A percentile compares a stretch with the other conserved stretches of the same genome.
These are phyloP conservation scores for Panthera leo DNA, from an alignment of 2,113 vertebrate genomes.

Conservation along the genomic window DNA sequence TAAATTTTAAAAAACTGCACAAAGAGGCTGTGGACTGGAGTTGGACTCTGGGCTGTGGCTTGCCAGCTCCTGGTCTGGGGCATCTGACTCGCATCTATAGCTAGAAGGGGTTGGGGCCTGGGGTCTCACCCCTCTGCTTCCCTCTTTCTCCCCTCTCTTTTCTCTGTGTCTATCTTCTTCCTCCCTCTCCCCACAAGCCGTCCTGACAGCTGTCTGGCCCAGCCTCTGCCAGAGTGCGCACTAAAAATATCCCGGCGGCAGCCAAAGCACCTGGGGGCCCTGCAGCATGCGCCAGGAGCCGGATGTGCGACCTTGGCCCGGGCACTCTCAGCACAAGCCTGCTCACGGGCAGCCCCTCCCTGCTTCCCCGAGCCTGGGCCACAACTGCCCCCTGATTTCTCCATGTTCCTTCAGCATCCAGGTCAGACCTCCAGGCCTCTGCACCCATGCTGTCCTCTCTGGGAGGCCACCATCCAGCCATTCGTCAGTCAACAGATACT, in stretches of 20 bases:
- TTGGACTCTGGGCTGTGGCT: background rate
- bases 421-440: background rate
- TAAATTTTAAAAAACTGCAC: background rate
- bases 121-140: background rate
- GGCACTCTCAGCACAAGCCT: no score
- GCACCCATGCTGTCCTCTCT: background rate
- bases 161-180: background rate
- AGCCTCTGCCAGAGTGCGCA: background rate
- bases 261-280: background rate
- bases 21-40: background rate
- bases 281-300: background rate
- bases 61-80: background rate
- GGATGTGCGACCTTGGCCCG: background rate
- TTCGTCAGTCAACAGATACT: background rate
- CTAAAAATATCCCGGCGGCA: slow-evolving; percentile 44
- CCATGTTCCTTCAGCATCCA: background rate
- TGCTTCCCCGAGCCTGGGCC: background rate
- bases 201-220: slow-evolving; percentile 16
- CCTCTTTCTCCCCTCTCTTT: background rate
- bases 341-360: background rate
- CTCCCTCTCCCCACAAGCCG: background rate
- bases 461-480: background rate
- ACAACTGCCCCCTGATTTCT: background rate
- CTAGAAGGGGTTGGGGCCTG: background rate
- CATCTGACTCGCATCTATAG: background rate